Percentiles rank a stretch among this genome's conserved stretches.
These are phyloP conservation scores for Phocoena phocoena DNA, from an alignment of 2,113 vertebrate genomes.

Conservation along the genomic window DNA sequence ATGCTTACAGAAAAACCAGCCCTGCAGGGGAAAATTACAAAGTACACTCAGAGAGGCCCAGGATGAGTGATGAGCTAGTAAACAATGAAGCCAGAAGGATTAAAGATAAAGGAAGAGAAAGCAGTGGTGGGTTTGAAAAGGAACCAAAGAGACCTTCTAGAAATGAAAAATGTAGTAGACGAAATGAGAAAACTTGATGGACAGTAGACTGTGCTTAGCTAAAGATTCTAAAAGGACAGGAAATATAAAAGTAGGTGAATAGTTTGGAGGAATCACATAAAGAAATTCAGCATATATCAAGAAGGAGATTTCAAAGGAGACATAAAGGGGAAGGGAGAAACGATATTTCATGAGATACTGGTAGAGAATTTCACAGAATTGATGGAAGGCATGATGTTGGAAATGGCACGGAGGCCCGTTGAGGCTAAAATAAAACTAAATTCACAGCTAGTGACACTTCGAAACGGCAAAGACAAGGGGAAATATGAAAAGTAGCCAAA, in stretches of 20 bases:
- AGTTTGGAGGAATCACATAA: too few species aligned
- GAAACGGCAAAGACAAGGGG: neutral
- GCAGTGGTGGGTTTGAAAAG: neutral
- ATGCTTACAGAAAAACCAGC: neutral
- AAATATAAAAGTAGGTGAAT: neutral
- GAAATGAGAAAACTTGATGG: neutral
- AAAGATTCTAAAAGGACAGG: neutral
- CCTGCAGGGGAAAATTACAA: neutral
- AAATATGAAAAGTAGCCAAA: neutral
- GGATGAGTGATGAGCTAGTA: neutral
- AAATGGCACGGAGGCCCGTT: neutral
- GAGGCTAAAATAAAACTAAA: neutral
- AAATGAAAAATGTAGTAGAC: neutral
- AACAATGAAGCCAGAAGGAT: neutral
- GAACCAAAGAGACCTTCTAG: neutral
- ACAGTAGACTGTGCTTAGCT: too few species aligned
- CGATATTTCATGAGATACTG: neutral
- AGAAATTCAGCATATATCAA: too few species aligned
- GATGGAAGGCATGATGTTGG: neutral
- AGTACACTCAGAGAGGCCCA: neutral
- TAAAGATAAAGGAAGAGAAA: neutral
- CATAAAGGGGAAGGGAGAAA: neutral
- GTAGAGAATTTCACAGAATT: neutral
- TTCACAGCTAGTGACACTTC: neutral
- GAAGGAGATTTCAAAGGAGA: neutral